Base-by-base conservation (phyloP, 2,888 invertebrate species). In the Entomobrya proxima region DNA sequence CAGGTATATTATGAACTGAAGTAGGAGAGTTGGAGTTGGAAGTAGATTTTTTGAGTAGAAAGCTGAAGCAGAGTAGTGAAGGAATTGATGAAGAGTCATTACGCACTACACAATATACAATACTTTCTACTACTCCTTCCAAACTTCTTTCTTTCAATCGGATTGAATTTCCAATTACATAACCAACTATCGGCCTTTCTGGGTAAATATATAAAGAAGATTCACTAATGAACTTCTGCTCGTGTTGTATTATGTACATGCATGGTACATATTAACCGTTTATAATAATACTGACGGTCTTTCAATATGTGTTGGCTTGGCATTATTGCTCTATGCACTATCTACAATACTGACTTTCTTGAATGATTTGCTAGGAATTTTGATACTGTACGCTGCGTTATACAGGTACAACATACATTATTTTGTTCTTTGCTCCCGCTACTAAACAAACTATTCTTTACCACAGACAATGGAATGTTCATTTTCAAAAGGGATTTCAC, bases 121-220 rank as follows among this genome's bases (percentile, higher is more conserved):
- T 75, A 52, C 30, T 86, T 76, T 69, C 67, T 75, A 13, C 21
- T 30, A 0, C 72, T 55, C 37, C 18, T 50, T 18, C 76, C 50
- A 35, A 75, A 64, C 61, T 44, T 61, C 47, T 64, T 83, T 76
- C 67, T 67, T 67, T 83, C 83, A 83, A 67, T 47, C 40, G 83
- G 75, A 83, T 83, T 76, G 52, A 83, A 83, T 83, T 83, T 83
- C 83, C 83, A 76, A 83, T 83, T 83, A 83, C 83, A 75, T 76
- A 83, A 83, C 76, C 40, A 72, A 67, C 67, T 37, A 40, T 40
- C 37, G 37, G 67, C 40, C 24, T 67, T 40, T 40, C 24, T 18
- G 21, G 67, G 21, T 67, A 40, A 37, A 35, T 64, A 37, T n/a
- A 64, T 21, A 37, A 13, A 21, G 40, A 9, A 37, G 24, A 15